Base-by-base conservation (phyloP, 1,140 invertebrate genomes). In the Calliopsis andreniformis region DNA sequence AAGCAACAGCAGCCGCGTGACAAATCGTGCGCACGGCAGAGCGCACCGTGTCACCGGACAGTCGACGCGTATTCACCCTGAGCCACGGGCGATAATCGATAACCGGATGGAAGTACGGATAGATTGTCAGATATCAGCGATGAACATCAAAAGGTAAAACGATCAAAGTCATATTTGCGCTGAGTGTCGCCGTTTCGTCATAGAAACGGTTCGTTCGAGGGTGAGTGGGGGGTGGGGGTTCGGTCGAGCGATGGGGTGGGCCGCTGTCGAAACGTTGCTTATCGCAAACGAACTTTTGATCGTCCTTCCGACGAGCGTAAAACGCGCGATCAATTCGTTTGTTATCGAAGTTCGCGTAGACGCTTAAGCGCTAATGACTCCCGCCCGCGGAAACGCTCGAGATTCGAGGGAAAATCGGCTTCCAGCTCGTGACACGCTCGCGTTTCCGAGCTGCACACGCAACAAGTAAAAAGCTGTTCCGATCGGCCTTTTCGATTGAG, bases 1-100 rank as follows among this genome's bases (percentile, higher is more conserved):
- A 45, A 72, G 67, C 67, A 70, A 49, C 62, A 62, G 42, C 30
- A 63, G 25, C 66, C 63, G 56, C 64, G 53, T 61, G 76, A 78
- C 75, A 76, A 82, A 82, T 76, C 69, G 68, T 67, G 68, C 28
- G 72, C 67, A 59, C 72, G 66, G 23, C 59, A 68, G 73, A 53
- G n/a, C 51, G 80, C 69, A 55, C 5, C 47, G 39, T 51, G 76
- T 78, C 67, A 72, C 68, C 67, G 67, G 63, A 63, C 66, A 68
- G 66, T 58, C 59, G 51, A 51, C 58, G 59, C 55, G 67, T 61
- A 71, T 63, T 80, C 80, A 62, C 78, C 82, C 64, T 62, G 68
- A 75, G 63, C 73, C 73, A 32, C 45, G 55, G 73, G 73, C 73
- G n/a, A 76, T 76, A 76, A 76, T 76, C 66, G 73, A 76, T 76